phyloP scores from a whole-genome alignment of 2,888 invertebrate species.

The Chloroclysta siterata region DNA sequence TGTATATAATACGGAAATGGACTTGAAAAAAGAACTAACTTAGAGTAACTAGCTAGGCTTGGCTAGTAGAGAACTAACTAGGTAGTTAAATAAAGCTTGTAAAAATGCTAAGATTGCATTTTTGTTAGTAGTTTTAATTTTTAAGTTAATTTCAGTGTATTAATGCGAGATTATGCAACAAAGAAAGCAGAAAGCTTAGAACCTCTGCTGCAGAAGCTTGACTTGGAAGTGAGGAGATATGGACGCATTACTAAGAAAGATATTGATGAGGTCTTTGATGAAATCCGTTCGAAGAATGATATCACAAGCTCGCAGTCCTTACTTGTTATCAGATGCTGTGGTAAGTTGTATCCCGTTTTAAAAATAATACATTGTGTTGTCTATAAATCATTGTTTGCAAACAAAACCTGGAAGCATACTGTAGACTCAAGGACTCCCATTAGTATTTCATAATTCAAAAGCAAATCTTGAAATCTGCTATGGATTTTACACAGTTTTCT shows the following conservation, averaged over 20 bases:
- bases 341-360: constrained; percentile 62
- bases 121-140: not conserved
- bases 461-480: no score
- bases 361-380: not conserved
- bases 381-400: no score
- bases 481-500: no score
- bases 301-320: constrained; percentile 92
- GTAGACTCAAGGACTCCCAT: no score
- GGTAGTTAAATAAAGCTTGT: no score
- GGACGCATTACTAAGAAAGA: constrained; percentile 90
- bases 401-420: no score
- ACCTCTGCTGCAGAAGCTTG: constrained; percentile 87
- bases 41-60: no score
- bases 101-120: no score
- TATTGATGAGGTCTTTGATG: constrained; percentile 91
- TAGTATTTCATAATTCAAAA: no score
- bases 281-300: constrained; percentile 87
- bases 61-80: no score
- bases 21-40: no score
- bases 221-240: constrained; percentile 87
- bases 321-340: constrained; percentile 92
- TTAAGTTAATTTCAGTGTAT: constrained; percentile 73
- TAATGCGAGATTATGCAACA: constrained; percentile 82
- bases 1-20: no score
- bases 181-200: constrained; percentile 87